Evolutionary conservation across 1,140 invertebrate genomes (phyloP), one percentile per base, ranked within the genome.

Genomic region (Zaprionus ghesquierei): DNA sequence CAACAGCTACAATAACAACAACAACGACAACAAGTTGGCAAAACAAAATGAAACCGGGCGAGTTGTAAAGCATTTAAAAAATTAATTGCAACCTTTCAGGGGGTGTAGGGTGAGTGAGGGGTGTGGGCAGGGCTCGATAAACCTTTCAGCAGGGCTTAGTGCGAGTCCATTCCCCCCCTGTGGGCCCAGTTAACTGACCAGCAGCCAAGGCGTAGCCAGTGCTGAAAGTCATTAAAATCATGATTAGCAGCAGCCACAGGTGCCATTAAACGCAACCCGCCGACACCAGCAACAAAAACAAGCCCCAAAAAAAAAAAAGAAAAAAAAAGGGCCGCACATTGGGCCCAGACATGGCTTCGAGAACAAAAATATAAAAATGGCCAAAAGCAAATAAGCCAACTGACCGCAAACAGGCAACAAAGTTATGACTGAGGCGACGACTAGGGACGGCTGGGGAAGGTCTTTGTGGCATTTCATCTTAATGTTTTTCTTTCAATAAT

Each of bases 401-500:
- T 73, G 79, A 81, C 68, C 75, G 69, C 69, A 72, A 72, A 66
- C 69, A 59, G 38, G 54, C 69, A 66, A 59, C 54, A 72, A 72
- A 66, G 69, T 72, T 71, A 72, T 72, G 74, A 74, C 64, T 69
- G 61, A 3, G 13, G 20, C 1, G 38, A n/a, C 13, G 5, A 2
- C n/a, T 8, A 0, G 23, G 25, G 22, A 13, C 5, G 13, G 22
- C 20, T 31, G 23, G 50, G 38, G 4, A 22, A 22, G 41, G 8
- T 13, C 22, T 13, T 20, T 5, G 18, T n/a, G 59, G 50, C 50
- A 72, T 65, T 66, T 62, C 33, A 63, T 74, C 69, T 62, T 74
- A 81, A 81, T 81, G 74, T 77, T 82, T 82, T 78, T 82, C 75
- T 81, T 81, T 82, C 79, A 78, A 82, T 79, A 81, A 79, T 79